Conservation (phyloP, 2,797 vertebrate species). For the Nyctibius grandis region DNA sequence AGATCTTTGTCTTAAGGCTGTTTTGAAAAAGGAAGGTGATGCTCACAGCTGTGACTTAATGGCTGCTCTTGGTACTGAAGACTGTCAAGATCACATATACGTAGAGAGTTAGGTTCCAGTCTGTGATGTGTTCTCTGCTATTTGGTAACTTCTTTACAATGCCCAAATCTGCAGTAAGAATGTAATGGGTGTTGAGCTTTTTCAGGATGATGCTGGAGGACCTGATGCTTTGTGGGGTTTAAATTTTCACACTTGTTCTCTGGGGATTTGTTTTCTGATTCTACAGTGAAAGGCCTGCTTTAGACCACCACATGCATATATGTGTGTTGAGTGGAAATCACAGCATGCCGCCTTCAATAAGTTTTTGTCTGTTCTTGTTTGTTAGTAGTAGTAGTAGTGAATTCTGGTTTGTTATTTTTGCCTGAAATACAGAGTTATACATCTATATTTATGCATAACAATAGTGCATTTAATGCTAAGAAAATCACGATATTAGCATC, state of each 20-base stretch:
- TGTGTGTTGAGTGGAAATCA: background rate
- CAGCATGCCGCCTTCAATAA: background rate
- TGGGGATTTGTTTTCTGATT: background rate
- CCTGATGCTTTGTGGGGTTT: background rate
- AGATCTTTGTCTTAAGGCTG: background rate
- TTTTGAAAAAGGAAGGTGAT: background rate
- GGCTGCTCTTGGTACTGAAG: background rate
- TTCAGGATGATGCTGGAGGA: background rate
- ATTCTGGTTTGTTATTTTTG: background rate
- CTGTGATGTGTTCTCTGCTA: background rate
- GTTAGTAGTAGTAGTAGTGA: background rate
- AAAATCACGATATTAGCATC: background rate
- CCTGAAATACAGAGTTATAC: background rate
- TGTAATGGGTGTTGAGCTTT: background rate
- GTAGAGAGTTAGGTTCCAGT: background rate
- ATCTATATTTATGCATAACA: background rate
- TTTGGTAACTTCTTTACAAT: background rate
- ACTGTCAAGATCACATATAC: background rate
- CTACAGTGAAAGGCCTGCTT: background rate
- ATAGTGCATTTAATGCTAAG: background rate
- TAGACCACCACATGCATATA: background rate
- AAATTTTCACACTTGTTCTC: background rate
- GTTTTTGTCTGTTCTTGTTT: background rate
- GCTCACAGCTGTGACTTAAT: background rate
- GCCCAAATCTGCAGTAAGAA: background rate